Base-by-base conservation (phyloP, 1,140 invertebrate species). In the Armadillidium nasatum region DNA sequence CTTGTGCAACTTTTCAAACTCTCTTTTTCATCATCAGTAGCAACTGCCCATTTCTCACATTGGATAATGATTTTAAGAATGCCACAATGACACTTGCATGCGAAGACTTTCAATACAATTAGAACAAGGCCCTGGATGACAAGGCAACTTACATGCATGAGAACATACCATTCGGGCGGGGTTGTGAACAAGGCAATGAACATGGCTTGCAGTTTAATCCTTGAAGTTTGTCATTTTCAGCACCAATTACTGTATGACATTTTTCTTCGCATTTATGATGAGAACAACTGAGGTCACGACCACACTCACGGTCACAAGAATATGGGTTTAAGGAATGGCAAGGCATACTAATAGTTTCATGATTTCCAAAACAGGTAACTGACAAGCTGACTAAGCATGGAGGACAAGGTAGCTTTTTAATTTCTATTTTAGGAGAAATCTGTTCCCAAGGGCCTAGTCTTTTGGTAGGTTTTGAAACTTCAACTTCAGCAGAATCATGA, bases 51-150 rank as follows among this genome's bases (percentile, higher is more conserved):
- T 80, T 91, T 88, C 46, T 84, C 83, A 83, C 95, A 96, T 33
- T 88, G 85, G 60, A 93, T 86, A 79, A 93, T 92, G 13, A 92
- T 84, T 68, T 91, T 88, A 73, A 89, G 90, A 2, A 93, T 86
- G 0, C 89, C 88, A 83, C 95, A 97, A 83, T 95, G 92, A 81
- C 95, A 97, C n/a, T 46, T 88, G 85, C 68, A 90, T 85, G 81
- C 90, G 88, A 19, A 94, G 85, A 82, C 91, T 87, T 76, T 90
- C 88, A 66, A 88, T 88, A 84, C 94, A 97, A 0, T 67, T 76
- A 74, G 78, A 23, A 78, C 87, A 87, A 3, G 83, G 81, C 43
- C 83, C 84, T 21, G 90, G 88, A 84, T 97, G 94, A 83, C 94
- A 97, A 1, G 88, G 85, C 74, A 88, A 88, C 0, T 88, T 83